Evolutionary conservation across 2,888 invertebrate genomes (phyloP).

Genomic region (Drosophila nr. perissopoda): DNA sequence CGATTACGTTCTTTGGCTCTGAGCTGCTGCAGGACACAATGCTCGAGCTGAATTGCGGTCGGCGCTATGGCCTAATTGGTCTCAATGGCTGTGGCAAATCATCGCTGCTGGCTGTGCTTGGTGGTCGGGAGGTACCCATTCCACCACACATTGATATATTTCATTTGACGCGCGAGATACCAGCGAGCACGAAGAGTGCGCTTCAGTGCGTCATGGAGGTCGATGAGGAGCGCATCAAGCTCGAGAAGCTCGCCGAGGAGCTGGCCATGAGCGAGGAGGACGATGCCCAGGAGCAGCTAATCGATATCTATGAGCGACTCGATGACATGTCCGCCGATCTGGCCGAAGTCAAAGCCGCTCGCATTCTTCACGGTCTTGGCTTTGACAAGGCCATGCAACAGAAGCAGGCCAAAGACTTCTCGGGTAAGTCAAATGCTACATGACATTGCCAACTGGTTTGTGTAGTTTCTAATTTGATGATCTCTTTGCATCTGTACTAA

Average conservation of each 20-base stretch:
- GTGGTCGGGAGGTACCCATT: slow-evolving; percentile 97
- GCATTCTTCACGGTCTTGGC: slow-evolving; percentile 98
- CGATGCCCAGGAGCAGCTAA: slow-evolving; percentile 96
- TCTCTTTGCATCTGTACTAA: not conserved
- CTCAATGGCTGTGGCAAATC: slow-evolving; percentile 99
- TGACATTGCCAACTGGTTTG: not conserved
- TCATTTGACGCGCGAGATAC: slow-evolving; percentile 98
- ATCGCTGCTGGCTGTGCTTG: slow-evolving; percentile 95
- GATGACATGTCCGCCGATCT: slow-evolving; percentile 98
- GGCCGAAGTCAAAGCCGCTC: slow-evolving; percentile 96
- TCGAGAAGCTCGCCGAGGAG: slow-evolving; percentile 96
- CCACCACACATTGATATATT: slow-evolving; percentile 99
- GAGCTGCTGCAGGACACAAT: slow-evolving; percentile 98
- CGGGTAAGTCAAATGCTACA: slow-evolving; percentile 81
- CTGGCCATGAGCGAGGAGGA: slow-evolving; percentile 94
- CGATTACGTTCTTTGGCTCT: slow-evolving; percentile 98
- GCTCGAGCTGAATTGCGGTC: slow-evolving; percentile 98
- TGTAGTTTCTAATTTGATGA: not conserved
- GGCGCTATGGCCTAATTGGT: slow-evolving; percentile 98
- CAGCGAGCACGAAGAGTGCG: slow-evolving; percentile 98
- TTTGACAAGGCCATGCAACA: slow-evolving; percentile 95
- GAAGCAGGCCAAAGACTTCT: slow-evolving; percentile 94
- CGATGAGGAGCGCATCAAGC: slow-evolving; percentile 94
- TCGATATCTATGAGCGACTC: slow-evolving; percentile 98
- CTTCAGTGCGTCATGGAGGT: slow-evolving; percentile 99